A percentile compares a stretch with the other conserved stretches of the same genome.
phyloP scores from a whole-genome alignment of 1,140 invertebrate genomes.

The Drosophila bocqueti region DNA sequence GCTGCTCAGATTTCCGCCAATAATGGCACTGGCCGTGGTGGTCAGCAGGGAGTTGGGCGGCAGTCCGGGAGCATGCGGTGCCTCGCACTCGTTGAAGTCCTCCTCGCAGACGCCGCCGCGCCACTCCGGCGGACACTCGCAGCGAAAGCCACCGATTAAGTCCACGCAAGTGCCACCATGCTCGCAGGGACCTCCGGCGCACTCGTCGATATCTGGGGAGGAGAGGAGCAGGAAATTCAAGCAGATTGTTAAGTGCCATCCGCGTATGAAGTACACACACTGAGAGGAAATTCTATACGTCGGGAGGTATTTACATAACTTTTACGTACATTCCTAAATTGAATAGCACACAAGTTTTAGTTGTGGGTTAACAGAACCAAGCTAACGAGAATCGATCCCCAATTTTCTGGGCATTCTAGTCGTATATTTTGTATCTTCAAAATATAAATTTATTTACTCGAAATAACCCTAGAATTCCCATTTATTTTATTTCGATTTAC shows the following conservation, averaged over 20 bases:
- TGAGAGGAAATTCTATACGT: not conserved
- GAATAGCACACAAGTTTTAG: not conserved
- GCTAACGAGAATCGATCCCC: too few relatives aligned
- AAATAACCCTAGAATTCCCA: too few relatives aligned
- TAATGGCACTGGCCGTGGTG: constrained; percentile 74
- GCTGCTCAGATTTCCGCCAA: constrained; percentile 66
- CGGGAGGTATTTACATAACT: not conserved
- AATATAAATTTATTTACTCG: too few relatives aligned
- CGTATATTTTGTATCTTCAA: too few relatives aligned
- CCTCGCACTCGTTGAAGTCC: constrained; percentile 89
- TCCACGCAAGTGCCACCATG: constrained; percentile 95
- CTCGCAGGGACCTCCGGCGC: constrained; percentile 92
- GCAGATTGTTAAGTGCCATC: constrained; percentile 55
- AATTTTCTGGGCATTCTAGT: too few relatives aligned
- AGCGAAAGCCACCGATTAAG: constrained; percentile 90
- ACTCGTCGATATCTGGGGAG: constrained; percentile 92
- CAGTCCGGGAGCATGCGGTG: constrained; percentile 71
- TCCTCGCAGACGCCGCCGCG: constrained; percentile 92
- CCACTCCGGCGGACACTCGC: constrained; percentile 93
- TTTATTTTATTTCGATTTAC: not conserved
- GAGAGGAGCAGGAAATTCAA: constrained; percentile 23
- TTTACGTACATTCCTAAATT: not conserved
- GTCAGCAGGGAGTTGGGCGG: constrained; percentile 84
- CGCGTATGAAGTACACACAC: constrained; percentile 48
- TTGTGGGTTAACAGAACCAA: too few relatives aligned